A percentile compares a stretch with the other conserved stretches of the same genome.
phyloP scores from a whole-genome alignment of 2,888 invertebrate species.

The Minunthozetes semirufus region DNA sequence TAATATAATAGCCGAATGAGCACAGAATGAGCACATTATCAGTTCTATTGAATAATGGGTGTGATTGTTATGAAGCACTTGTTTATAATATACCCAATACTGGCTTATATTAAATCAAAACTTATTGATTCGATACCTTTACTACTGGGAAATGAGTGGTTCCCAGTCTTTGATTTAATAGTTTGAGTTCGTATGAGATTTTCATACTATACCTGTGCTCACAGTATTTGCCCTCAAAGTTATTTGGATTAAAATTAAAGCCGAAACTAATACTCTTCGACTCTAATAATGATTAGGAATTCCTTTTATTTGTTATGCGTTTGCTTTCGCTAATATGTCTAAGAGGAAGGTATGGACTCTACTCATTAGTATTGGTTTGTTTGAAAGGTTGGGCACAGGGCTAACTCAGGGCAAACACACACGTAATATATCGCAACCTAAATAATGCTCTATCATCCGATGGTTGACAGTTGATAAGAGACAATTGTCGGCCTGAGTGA shows the following conservation, averaged over 20 bases:
- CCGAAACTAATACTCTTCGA: background rate
- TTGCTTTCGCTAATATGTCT: background rate
- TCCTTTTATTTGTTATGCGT: background rate
- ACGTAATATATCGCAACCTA: background rate
- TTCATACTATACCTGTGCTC: no score
- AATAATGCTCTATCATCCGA: constrained; percentile 21
- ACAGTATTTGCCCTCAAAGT: background rate
- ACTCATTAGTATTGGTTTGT: constrained; percentile 1
- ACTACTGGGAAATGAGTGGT: background rate
- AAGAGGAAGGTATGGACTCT: background rate
- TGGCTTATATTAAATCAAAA: background rate
- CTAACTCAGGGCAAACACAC: background rate
- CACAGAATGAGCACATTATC: constrained; percentile 15
- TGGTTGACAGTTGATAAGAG: constrained; percentile 26
- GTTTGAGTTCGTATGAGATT: no score
- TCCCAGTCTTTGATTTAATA: no score
- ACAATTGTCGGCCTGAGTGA: constrained; percentile 26
- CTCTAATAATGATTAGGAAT: constrained; percentile 2
- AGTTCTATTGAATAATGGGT: constrained; percentile 1
- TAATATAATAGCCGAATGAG: constrained; percentile 13
- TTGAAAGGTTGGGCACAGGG: background rate
- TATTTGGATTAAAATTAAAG: background rate
- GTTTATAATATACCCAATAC: background rate
- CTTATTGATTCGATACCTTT: constrained; percentile 13
- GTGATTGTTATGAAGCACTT: background rate